Conservation (phyloP, 2,888 invertebrate genomes). For the Oscheius sp. region DNA sequence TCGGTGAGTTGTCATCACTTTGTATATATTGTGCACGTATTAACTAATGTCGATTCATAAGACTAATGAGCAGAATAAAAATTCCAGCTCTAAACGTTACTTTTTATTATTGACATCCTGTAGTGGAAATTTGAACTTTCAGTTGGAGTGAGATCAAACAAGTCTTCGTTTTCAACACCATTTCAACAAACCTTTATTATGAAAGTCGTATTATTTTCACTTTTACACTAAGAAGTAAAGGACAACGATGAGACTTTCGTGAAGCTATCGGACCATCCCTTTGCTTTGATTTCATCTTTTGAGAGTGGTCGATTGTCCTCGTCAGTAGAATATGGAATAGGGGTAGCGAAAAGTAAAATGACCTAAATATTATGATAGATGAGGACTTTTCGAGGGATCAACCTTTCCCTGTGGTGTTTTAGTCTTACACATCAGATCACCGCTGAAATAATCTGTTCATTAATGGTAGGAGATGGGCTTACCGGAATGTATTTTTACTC, state of each 20-base stretch:
- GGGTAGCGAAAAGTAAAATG: slow-evolving; percentile 17
- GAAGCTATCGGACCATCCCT: slow-evolving; percentile 11
- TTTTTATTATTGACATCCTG: too few species aligned
- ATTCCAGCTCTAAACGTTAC: background rate
- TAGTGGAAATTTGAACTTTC: too few species aligned
- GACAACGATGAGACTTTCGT: slow-evolving; percentile 6
- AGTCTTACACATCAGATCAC: slow-evolving; percentile 30
- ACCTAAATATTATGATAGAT: background rate
- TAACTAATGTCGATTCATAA: slow-evolving; percentile 6
- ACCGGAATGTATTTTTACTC: slow-evolving; percentile 20
- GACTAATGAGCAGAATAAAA: background rate
- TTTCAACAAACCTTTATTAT: too few species aligned
- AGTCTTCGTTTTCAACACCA: too few species aligned
- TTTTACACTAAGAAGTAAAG: slow-evolving; percentile 6
- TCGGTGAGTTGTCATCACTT: background rate
- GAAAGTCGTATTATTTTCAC: too few species aligned
- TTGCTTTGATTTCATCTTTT: slow-evolving; percentile 1
- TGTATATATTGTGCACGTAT: slow-evolving; percentile 15
- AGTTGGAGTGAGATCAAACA: too few species aligned
- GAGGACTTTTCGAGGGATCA: too few species aligned
- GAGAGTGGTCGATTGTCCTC: slow-evolving; percentile 27
- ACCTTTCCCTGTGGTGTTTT: slow-evolving; percentile 31
- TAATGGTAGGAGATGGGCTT: too few species aligned
- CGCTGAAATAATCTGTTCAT: background rate
- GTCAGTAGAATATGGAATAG: slow-evolving; percentile 17